phyloP scores from a whole-genome alignment of 2,888 invertebrate species.

The Urechis unicinctus region DNA sequence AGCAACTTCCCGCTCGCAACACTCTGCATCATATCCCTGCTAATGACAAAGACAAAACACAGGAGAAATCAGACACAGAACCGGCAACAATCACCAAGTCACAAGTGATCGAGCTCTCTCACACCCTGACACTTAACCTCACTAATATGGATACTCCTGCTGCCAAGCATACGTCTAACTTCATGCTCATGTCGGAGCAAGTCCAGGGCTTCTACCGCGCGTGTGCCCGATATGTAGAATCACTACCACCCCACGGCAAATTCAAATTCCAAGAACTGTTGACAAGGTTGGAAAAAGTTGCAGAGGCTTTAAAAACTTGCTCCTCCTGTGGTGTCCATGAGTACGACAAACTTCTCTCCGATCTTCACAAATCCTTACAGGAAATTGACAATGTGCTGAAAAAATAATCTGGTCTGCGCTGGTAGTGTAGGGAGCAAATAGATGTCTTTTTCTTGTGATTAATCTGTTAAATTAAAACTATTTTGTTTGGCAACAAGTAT shows the following conservation, averaged over 20 bases:
- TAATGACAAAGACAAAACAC: not conserved
- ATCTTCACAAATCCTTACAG: not conserved
- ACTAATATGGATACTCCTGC: constrained; percentile 30
- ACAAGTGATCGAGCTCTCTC: constrained; percentile 27
- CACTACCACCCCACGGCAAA: constrained; percentile 76
- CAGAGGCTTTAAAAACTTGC: constrained; percentile 31
- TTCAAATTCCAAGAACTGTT: constrained; percentile 69
- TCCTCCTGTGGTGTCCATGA: constrained; percentile 13
- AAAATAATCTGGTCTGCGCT: not conserved
- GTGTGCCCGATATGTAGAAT: constrained; percentile 77
- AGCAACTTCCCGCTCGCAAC: constrained; percentile 6
- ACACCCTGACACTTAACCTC: constrained; percentile 23
- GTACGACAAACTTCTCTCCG: not conserved
- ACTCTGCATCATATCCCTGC: constrained; percentile 14
- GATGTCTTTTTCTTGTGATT: too few species aligned
- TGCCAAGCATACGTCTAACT: constrained; percentile 56
- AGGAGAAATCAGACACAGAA: not conserved
- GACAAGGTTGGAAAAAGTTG: constrained; percentile 21
- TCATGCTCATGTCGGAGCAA: constrained; percentile 74
- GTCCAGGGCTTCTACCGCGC: constrained; percentile 65
- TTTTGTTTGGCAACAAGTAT: too few species aligned
- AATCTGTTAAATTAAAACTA: too few species aligned
- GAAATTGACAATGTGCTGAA: not conserved
- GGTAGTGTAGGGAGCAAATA: too few species aligned
- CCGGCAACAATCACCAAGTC: constrained; percentile 15